Percentiles rank a stretch among this genome's conserved stretches.
Evolutionary conservation across 2,797 vertebrate species (phyloP).

Genomic region (Sylvia borin): DNA sequence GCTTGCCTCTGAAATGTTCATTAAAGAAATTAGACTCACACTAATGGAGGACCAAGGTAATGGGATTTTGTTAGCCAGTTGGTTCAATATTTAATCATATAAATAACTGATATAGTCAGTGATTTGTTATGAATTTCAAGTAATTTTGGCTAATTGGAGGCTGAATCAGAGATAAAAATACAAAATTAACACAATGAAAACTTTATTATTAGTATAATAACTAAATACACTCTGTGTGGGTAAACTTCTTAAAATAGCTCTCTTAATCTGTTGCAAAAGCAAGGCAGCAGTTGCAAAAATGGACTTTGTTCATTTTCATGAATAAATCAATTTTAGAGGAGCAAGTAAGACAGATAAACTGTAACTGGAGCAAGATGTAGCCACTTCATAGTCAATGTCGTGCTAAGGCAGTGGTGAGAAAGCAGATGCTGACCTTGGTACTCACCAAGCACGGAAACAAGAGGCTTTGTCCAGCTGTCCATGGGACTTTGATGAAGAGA

Average conservation of each 20-base stretch:
- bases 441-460: neutral
- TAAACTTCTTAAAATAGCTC: neutral
- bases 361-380: neutral
- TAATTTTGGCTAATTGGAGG: neutral
- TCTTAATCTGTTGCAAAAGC: neutral
- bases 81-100: neutral
- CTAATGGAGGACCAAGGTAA: neutral
- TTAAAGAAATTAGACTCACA: neutral
- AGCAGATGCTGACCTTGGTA: neutral
- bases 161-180: neutral
- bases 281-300: neutral
- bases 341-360: neutral
- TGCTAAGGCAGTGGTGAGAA: neutral
- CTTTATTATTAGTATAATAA: neutral
- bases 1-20: neutral
- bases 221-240: neutral
- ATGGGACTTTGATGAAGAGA: neutral
- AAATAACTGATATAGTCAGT: neutral
- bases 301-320: neutral
- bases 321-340: neutral
- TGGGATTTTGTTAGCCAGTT: neutral
- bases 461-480: neutral
- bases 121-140: neutral
- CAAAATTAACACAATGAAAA: neutral
- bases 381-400: neutral